Conservation (phyloP, 2,888 invertebrate species). For the Theretra japonica region DNA sequence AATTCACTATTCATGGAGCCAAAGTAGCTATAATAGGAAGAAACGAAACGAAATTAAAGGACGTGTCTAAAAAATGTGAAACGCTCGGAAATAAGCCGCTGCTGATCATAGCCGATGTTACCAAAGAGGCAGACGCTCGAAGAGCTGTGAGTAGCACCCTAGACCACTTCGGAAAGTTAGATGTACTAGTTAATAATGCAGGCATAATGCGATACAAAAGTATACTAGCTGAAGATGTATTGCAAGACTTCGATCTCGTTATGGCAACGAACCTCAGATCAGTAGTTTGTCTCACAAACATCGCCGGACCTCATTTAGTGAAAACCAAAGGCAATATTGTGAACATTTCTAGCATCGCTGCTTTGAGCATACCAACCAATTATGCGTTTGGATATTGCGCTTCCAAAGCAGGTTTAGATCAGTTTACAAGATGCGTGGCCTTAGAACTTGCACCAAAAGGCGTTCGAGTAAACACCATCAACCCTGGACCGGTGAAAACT, state of each 20-base stretch:
- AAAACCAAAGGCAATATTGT: slow-evolving; percentile 46
- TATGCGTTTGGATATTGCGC: slow-evolving; percentile 40
- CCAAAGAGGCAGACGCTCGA: slow-evolving; percentile 43
- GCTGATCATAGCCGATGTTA: slow-evolving; percentile 48
- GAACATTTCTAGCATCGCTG: slow-evolving; percentile 46
- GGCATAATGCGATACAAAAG: slow-evolving; percentile 41
- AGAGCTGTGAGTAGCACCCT: slow-evolving; percentile 45
- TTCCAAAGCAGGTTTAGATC: slow-evolving; percentile 88
- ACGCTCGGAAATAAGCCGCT: slow-evolving; percentile 43
- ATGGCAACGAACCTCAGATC: slow-evolving; percentile 53
- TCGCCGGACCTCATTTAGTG: slow-evolving; percentile 43
- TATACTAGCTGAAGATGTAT: slow-evolving; percentile 45
- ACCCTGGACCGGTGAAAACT: slow-evolving; percentile 93
- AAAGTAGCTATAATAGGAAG: slow-evolving; percentile 48
- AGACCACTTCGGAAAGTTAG: slow-evolving; percentile 48
- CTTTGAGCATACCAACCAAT: slow-evolving; percentile 27
- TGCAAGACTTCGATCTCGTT: slow-evolving; percentile 48
- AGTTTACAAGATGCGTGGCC: slow-evolving; percentile 92
- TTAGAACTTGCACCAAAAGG: slow-evolving; percentile 88
- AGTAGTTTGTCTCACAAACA: slow-evolving; percentile 47
- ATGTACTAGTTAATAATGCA: slow-evolving; percentile 56
- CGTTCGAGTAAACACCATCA: slow-evolving; percentile 92
- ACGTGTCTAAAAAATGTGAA: slow-evolving; percentile 43
- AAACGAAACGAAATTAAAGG: slow-evolving; percentile 46
- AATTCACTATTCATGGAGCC: slow-evolving; percentile 43